Evolutionary conservation across 2,888 invertebrate species (phyloP), one percentile per base, ranked within the genome.

Genomic region (Tyria jacobaeae): DNA sequence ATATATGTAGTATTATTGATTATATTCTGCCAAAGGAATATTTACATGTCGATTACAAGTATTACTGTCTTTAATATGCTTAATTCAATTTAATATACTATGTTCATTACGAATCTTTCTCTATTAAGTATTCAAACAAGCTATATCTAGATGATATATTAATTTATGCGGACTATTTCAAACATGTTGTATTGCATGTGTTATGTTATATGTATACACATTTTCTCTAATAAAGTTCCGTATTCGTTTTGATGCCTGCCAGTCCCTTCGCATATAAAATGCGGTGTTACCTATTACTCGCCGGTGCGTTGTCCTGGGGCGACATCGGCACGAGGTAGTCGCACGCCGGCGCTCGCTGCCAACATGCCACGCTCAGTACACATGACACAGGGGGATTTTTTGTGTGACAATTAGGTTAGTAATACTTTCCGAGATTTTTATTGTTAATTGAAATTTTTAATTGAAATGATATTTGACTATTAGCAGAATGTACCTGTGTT

Each of bases 251-350:
- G 5, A 37, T 10, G 21, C 61, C 83, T 83, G 84, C 79, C 84
- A 84, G 79, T 75, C 75, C 73, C 75, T 68, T 69, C 76, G 44
- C 51, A 48, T 68, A 75, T 65, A 57, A 65, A 73, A 69, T 69
- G 59, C 52, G 71, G 79, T 68, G 85, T 91, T 93, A 93, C 93
- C 93, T 93, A 90, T 82, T 82, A 73, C 76, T 84, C 68, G 84
- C 75, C 77, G 86, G 79, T 79, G 86, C 82, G 79, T 75, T 69
- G 82, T 90, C 91, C 86, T 84, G 86, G 78, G 91, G 89, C 75
- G 91, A 85, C 88, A 89, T 88, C 82, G 94, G 94, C 87, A 93
- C 94, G 81, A 94, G 89, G 92, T 94, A 94, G 92, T 94, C 94
- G 76, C 90, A 89, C 76, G 88, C 88, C 85, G 87, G 85, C 79